Percentiles rank a stretch among this genome's conserved stretches.
Conservation (phyloP, 2,797 vertebrate species). For the Lycodopsis pacificus region DNA sequence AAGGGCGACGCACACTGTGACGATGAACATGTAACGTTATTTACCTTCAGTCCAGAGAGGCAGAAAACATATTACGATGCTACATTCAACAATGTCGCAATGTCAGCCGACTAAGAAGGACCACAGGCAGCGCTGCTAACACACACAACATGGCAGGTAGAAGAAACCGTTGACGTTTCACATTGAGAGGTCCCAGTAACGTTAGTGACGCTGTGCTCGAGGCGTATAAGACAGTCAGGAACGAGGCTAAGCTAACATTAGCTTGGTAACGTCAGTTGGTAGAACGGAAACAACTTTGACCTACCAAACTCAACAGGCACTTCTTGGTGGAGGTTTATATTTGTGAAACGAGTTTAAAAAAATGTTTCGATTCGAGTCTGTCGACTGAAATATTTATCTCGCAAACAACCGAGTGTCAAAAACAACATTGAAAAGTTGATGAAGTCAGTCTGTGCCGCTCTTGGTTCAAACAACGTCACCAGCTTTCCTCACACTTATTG, state of each 20-base stretch:
- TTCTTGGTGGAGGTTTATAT: neutral
- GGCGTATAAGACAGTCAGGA: too few relatives aligned
- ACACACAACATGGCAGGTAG: neutral
- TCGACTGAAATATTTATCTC: fast-evolving
- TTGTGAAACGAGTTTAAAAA: neutral
- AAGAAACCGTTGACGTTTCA: neutral
- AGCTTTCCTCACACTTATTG: slow-evolving; percentile 17
- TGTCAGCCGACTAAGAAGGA: too few relatives aligned
- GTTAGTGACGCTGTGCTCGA: neutral
- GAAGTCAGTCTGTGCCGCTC: neutral
- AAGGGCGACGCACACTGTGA: neutral
- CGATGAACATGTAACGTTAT: neutral
- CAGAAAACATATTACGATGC: neutral
- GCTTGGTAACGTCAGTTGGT: neutral
- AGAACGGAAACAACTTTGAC: neutral
- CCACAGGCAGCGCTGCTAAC: neutral
- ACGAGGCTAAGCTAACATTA: slow-evolving; percentile 16
- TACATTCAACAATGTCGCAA: too few relatives aligned
- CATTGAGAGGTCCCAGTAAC: neutral
- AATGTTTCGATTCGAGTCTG: fast-evolving
- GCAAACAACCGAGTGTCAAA: neutral
- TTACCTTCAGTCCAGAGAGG: neutral
- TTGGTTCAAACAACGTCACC: slow-evolving; percentile 45
- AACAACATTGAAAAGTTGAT: neutral
- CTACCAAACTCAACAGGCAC: slow-evolving; percentile 17